Percentiles rank a stretch among this genome's conserved stretches.
These are phyloP conservation scores for Melipona bicolor DNA, from an alignment of 2,888 invertebrate species.

Conservation along the genomic window DNA sequence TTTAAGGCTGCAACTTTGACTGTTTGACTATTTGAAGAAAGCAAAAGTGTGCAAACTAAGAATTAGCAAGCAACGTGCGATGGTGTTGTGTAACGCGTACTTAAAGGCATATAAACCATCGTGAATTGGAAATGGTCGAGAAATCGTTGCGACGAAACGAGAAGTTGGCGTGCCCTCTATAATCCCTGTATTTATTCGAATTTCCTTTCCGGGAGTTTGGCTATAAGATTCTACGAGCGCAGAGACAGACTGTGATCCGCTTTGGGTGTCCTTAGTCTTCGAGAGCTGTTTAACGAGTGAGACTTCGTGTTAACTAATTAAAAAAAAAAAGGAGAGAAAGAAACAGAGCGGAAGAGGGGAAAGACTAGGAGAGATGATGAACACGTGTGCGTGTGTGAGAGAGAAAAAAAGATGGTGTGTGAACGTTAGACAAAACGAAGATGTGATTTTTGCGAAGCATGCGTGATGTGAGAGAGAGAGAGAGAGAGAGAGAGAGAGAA, in stretches of 20 bases:
- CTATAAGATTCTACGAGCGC: constrained; percentile 74
- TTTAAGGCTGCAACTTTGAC: too few relatives aligned
- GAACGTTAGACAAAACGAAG: constrained; percentile 27
- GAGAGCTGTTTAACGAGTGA: constrained; percentile 73
- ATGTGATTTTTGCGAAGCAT: constrained; percentile 52
- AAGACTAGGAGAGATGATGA: neutral
- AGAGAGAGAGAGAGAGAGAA: constrained; percentile 22
- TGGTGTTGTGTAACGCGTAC: neutral
- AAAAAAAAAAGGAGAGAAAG: constrained; percentile 11
- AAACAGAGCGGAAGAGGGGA: neutral
- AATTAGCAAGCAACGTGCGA: neutral
- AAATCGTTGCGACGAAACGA: constrained; percentile 29
- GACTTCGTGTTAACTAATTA: constrained; percentile 66
- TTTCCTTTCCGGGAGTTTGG: constrained; percentile 55
- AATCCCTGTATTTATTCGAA: constrained; percentile 30
- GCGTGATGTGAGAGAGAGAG: constrained; percentile 57
- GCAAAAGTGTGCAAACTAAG: neutral
- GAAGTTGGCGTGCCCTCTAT: constrained; percentile 2
- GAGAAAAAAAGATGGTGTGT: neutral
- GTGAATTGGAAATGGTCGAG: constrained; percentile 15
- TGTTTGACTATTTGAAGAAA: too few relatives aligned
- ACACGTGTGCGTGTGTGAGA: neutral
- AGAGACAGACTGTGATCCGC: constrained; percentile 83
- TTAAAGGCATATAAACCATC: neutral
- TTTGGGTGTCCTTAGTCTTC: constrained; percentile 83